phyloP scores from a whole-genome alignment of 2,797 vertebrate genomes.

The Cyprinella venusta region DNA sequence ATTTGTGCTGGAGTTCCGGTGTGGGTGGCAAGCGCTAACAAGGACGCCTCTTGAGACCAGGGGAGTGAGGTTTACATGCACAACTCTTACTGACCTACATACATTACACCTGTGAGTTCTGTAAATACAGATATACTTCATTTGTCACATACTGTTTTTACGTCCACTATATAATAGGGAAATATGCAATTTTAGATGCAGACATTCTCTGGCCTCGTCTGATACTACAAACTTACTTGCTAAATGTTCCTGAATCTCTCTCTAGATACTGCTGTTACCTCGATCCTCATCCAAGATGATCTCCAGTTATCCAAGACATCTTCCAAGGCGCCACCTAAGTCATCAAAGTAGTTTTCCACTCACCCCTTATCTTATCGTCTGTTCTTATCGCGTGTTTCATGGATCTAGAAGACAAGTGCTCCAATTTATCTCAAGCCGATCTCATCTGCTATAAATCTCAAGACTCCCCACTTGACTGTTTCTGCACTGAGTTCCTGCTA shows the following conservation, averaged over 20 bases:
- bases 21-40: no score
- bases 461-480: not conserved
- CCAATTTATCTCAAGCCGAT: not conserved
- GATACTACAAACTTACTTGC: not conserved
- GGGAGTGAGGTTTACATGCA: no score
- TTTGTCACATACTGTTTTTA: no score
- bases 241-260: not conserved
- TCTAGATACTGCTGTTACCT: not conserved
- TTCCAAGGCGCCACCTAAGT: not conserved
- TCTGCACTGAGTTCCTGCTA: not conserved
- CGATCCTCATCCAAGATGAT: no score
- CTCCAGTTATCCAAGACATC: not conserved
- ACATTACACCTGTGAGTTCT: no score
- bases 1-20: no score
- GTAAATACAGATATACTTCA: no score
- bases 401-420: not conserved
- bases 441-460: not conserved
- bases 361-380: not conserved
- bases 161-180: no score
- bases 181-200: no score
- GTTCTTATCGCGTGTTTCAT: not conserved
- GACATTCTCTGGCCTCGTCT: not conserved
- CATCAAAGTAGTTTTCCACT: no score
- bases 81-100: no score
- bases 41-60: no score